phyloP scores from a whole-genome alignment of 1,140 invertebrate genomes.

The Contarinia nasturtii region DNA sequence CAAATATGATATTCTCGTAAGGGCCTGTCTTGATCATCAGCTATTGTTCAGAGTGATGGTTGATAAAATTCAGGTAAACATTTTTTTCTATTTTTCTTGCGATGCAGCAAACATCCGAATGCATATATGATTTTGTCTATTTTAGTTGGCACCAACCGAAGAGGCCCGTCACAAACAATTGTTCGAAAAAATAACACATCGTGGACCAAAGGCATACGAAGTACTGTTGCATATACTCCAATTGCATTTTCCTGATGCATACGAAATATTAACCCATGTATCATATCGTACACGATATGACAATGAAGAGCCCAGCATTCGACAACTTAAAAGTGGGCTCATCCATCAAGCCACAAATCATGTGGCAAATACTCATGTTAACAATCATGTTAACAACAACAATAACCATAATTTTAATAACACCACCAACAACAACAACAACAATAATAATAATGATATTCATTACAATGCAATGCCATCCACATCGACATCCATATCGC shows the following conservation, averaged over 20 bases:
- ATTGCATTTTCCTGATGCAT: not conserved
- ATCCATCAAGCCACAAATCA: too few relatives aligned
- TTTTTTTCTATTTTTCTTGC: not conserved
- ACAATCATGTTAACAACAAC: too few relatives aligned
- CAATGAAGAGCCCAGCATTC: too few relatives aligned
- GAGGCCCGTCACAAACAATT: not conserved
- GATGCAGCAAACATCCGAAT: not conserved
- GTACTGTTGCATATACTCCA: not conserved
- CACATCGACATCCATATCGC: too few relatives aligned
- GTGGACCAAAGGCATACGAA: constrained; percentile 1
- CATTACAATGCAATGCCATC: too few relatives aligned
- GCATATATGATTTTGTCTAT: not conserved
- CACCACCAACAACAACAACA: too few relatives aligned
- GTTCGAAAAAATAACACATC: constrained; percentile 1
- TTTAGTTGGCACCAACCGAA: not conserved
- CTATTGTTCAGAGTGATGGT: not conserved
- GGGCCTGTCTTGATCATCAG: not conserved
- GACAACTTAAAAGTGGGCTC: too few relatives aligned
- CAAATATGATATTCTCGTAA: not conserved
- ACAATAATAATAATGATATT: too few relatives aligned
- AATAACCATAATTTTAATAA: too few relatives aligned
- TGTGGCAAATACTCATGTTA: too few relatives aligned
- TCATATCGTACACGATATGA: too few relatives aligned
- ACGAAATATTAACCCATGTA: not conserved
- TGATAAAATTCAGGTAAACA: not conserved